Percentiles rank a stretch among this genome's conserved stretches.
Evolutionary conservation across 2,888 invertebrate species (phyloP).

Genomic region (Calameuta filiformis): DNA sequence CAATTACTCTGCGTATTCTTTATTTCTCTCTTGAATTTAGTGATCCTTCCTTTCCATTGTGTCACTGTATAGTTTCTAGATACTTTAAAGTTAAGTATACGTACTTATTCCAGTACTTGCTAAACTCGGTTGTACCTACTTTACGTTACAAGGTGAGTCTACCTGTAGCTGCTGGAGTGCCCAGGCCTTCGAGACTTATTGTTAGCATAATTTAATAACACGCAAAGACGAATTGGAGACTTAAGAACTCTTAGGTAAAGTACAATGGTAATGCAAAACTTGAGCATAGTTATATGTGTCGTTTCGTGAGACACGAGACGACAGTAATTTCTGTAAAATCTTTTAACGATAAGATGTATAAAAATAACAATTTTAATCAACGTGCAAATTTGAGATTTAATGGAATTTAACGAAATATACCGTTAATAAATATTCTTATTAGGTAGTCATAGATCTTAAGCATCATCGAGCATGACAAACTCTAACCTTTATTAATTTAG

Average conservation of each 20-base stretch:
- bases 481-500: too few species aligned
- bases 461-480: neutral
- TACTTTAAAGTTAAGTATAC: neutral
- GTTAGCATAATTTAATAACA: neutral
- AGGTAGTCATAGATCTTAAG: neutral
- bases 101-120: neutral
- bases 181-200: neutral
- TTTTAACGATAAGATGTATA: neutral
- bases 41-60: neutral
- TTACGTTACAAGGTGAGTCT: neutral
- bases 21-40: neutral
- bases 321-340: too few species aligned
- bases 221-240: neutral
- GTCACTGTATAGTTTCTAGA: neutral
- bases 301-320: too few species aligned
- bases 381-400: neutral
- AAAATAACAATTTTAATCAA: neutral
- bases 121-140: neutral
- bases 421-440: neutral
- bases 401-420: neutral
- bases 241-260: neutral
- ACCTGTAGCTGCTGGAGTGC: neutral
- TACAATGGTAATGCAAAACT: neutral
- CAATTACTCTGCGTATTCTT: neutral
- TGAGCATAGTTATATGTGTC: neutral